These are phyloP conservation scores for Prunella strophiata DNA, from an alignment of 2,797 vertebrate genomes.

Conservation along the genomic window DNA sequence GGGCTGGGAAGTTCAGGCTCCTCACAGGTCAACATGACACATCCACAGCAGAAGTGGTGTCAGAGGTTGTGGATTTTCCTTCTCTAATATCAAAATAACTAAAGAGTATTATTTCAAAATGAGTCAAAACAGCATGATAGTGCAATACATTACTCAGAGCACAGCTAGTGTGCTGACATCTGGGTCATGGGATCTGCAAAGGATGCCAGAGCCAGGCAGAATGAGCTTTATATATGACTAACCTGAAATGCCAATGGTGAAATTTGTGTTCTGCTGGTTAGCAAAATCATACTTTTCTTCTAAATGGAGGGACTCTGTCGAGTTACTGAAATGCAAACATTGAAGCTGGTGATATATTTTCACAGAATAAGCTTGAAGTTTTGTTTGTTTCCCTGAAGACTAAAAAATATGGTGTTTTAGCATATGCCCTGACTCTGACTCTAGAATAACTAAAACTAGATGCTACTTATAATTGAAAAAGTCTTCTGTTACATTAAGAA, in stretches of 20 bases:
- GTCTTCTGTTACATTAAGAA: not conserved
- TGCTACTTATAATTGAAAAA: not conserved
- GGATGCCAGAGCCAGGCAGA: not conserved
- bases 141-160: not conserved
- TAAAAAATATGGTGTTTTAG: not conserved
- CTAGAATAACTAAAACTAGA: not conserved
- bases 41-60: not conserved
- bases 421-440: not conserved
- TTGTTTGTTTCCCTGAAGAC: not conserved
- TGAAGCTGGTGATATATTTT: not conserved
- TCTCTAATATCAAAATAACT: not conserved
- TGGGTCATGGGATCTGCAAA: not conserved
- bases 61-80: not conserved
- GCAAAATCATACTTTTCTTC: not conserved
- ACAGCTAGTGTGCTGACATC: not conserved
- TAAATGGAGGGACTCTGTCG: not conserved
- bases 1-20: not conserved
- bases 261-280: not conserved
- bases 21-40: accelerated
- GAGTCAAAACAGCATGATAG: not conserved
- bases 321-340: not conserved
- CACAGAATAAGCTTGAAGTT: not conserved
- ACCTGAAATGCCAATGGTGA: not conserved
- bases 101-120: not conserved
- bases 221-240: not conserved